Base-by-base conservation (phyloP, 2,113 vertebrate genomes). In the Columba janthina region DNA sequence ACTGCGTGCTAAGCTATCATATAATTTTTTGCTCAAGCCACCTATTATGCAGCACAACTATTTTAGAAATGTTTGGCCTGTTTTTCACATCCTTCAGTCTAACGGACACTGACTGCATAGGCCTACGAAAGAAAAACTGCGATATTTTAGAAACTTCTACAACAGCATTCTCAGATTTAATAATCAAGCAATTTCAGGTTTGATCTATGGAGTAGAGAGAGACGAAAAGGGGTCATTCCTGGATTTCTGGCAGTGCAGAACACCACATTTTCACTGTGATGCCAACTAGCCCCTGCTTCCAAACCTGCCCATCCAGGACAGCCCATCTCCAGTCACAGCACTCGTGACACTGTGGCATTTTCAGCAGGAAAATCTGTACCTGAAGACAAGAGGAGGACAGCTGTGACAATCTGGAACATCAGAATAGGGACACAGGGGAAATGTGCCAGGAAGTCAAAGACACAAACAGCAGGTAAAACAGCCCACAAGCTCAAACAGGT, bases 1-100 rank as follows among this genome's bases (percentile, higher is more conserved):
- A 1, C 54, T n/a, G 36, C 85, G 24, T 11, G n/a, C 78, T 73
- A 76, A 83, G 32, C 71, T 34, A 66, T 19, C 89, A 4, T 54
- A 6, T 69, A 65, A 85, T 62, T 88, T 94, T 53, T 56, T 95
- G 67, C 82, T 73, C 78, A 83, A 85, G 78, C 81, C 91, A 85
- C 51, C 58, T 72, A 60, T 94, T 82, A 91, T 2, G 9, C 71
- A 89, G 89, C 67, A 80, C 78, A 71, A 89, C 85, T 88, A 77
- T 93, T 94, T 88, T 36, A 67, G 82, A 91, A 66, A 62, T 5
- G 21, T 51, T 60, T 36, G 51, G 32, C 71, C 50, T 5, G 22
- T 67, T 92, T 75, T 87, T 64, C 76, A 81, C 51, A 22, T 83
- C 72, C 34, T 54, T 60, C 46, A 92, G 72, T 72, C 86, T 62